Base-by-base conservation (phyloP, 2,797 vertebrate genomes). In the Merluccius polli region DNA sequence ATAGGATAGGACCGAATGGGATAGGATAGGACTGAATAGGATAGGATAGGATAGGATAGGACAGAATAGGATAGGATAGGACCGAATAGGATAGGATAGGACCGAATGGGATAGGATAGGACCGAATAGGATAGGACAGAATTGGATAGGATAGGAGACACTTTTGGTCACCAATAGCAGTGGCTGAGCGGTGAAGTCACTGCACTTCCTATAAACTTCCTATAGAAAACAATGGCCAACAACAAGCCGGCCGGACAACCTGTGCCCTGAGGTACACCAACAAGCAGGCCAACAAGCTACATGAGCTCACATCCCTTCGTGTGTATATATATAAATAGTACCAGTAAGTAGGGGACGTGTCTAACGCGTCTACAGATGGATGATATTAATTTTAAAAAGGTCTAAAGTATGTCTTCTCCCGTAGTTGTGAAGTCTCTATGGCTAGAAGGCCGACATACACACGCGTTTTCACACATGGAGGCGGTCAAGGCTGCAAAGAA, bases 171-270 rank as follows among this genome's bases (percentile, higher is more conserved):
- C 52, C n/a, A n/a, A 10, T 24, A n/a, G 52, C 59, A 27, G 59
- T 11, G 24, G 1, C 21, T 7, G 59, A 27, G 59, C 59, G 6
- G 13, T 59, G n/a, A 63, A 63, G 52, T 65, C 59, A 65, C 52
- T 59, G 27, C 59, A 65, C 52, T 59, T 59, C 52, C 52, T 59
- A n/a, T 35, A 59, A 59, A 59, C 59, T 65, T 65, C 59, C 59
- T 65, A 65, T 65, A 27, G 44, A 52, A 65, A n/a, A 65, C 59
- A 65, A 65, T 65, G 59, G 59, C 59, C n/a, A 27, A 65, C n/a
- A 27, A 65, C 59, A 65, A 24, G 21, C 52, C 8, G 52, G 59
- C 59, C 59, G 24, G 59, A 65, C 59, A 59, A 10, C 21, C 52
- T 59, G 52, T 7, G 52, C 6, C 24, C 52, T 16, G 33, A 8